phyloP scores from a whole-genome alignment of 2,797 vertebrate genomes.

The Lutra lutra region DNA sequence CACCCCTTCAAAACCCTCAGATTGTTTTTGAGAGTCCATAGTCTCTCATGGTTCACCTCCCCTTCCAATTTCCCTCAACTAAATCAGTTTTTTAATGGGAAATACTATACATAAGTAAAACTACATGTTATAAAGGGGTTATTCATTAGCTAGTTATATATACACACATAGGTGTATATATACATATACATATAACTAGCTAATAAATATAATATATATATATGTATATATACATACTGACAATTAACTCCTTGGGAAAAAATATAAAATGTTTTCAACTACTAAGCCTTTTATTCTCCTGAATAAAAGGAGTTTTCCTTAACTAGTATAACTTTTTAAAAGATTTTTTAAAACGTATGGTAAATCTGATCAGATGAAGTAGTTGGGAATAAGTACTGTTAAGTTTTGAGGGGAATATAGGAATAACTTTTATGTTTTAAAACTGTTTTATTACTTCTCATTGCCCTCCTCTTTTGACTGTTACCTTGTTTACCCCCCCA shows the following conservation, averaged over 20 bases:
- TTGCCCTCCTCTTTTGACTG: background rate
- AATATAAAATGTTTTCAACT: background rate
- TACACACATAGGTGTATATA: background rate
- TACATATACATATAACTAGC: background rate
- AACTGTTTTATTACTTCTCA: background rate
- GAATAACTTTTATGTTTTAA: background rate
- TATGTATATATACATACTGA: background rate
- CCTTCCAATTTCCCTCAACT: too few relatives aligned
- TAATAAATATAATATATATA: background rate
- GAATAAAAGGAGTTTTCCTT: background rate
- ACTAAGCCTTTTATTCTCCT: background rate
- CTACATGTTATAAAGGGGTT: background rate
- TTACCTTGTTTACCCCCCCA: background rate
- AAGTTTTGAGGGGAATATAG: background rate
- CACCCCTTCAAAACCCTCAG: too few relatives aligned
- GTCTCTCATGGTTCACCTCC: too few relatives aligned
- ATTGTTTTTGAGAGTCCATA: too few relatives aligned
- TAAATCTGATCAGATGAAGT: background rate
- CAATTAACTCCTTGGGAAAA: background rate
- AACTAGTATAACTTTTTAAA: background rate
- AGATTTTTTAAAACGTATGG: background rate
- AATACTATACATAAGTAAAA: background rate
- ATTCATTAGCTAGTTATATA: background rate
- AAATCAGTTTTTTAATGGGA: background rate
- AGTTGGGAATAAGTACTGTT: background rate